Evolutionary conservation across 2,113 vertebrate genomes (phyloP).

Genomic region (Perca fluviatilis): DNA sequence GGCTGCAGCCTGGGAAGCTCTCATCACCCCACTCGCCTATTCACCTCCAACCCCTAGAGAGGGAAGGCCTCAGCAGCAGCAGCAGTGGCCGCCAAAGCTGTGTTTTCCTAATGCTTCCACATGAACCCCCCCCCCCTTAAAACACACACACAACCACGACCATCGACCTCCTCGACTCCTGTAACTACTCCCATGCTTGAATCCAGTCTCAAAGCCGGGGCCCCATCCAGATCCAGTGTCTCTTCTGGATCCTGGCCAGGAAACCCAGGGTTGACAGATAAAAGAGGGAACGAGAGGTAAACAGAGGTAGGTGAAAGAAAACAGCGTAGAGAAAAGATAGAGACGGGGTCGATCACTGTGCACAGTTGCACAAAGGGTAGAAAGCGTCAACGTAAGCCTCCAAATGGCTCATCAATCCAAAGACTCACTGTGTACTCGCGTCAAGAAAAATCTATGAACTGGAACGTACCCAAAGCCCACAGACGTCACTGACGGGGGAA

Average conservation of each 20-base stretch:
- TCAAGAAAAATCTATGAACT: constrained; percentile 55
- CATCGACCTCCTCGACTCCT: constrained; percentile 47
- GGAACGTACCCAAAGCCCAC: constrained; percentile 54
- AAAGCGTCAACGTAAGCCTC: constrained; percentile 45
- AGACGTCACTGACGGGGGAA: constrained; percentile 69
- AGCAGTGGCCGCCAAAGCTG: constrained; percentile 32
- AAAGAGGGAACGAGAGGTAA: constrained; percentile 16
- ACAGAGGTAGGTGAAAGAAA: background rate
- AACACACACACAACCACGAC: constrained; percentile 47
- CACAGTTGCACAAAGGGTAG: constrained; percentile 32
- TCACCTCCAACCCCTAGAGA: constrained; percentile 56
- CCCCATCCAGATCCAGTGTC: constrained; percentile 66
- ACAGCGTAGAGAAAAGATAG: constrained; percentile 28
- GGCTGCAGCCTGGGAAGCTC: constrained; percentile 59
- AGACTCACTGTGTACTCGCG: constrained; percentile 48
- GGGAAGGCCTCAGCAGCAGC: constrained; percentile 45
- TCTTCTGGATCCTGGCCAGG: constrained; percentile 73
- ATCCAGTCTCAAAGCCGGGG: constrained; percentile 49
- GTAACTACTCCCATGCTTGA: constrained; percentile 61
- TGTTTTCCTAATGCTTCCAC: constrained; percentile 59
- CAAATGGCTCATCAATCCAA: constrained; percentile 55
- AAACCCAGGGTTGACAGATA: constrained; percentile 54
- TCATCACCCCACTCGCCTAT: constrained; percentile 49
- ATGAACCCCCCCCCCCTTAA: constrained; percentile 22
- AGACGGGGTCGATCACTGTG: background rate